These are phyloP conservation scores for Sardina pilchardus DNA, from an alignment of 2,113 vertebrate species.

Conservation along the genomic window DNA sequence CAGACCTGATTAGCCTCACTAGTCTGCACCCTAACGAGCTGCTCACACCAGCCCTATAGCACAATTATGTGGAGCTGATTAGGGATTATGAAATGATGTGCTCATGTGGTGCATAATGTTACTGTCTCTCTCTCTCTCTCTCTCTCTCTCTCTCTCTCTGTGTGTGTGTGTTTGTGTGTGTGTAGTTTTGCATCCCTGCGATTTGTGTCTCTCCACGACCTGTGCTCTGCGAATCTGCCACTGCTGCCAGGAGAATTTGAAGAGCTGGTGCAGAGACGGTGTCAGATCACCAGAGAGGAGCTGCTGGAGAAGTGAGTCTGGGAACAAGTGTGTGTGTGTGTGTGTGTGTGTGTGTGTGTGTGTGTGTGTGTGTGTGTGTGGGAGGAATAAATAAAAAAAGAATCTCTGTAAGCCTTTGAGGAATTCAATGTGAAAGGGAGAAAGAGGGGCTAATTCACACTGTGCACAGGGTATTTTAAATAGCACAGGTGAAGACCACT, in stretches of 20 bases:
- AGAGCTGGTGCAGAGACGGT: constrained; percentile 74
- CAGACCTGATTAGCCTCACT: neutral
- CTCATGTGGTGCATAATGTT: neutral
- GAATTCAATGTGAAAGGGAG: no score
- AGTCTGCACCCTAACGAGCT: neutral
- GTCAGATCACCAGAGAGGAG: constrained; percentile 67
- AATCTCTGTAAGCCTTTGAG: no score
- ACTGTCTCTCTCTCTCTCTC: neutral
- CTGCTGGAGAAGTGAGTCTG: constrained; percentile 78
- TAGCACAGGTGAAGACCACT: neutral
- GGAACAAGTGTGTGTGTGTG: neutral
- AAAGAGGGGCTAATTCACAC: no score
- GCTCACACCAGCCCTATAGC: neutral
- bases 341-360: neutral
- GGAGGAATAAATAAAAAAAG: neutral
- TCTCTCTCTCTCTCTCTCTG: constrained; percentile 4
- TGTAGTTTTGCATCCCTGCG: constrained; percentile 78
- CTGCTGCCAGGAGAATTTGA: constrained; percentile 75
- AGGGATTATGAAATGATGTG: neutral
- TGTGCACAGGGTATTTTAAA: no score
- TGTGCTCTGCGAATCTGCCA: constrained; percentile 70
- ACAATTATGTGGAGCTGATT: constrained; percentile 12
- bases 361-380: neutral
- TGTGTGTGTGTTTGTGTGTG: neutral
- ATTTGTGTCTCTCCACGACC: constrained; percentile 78